phyloP scores from a whole-genome alignment of 2,113 vertebrate species.

The Tragulus kanchil region DNA sequence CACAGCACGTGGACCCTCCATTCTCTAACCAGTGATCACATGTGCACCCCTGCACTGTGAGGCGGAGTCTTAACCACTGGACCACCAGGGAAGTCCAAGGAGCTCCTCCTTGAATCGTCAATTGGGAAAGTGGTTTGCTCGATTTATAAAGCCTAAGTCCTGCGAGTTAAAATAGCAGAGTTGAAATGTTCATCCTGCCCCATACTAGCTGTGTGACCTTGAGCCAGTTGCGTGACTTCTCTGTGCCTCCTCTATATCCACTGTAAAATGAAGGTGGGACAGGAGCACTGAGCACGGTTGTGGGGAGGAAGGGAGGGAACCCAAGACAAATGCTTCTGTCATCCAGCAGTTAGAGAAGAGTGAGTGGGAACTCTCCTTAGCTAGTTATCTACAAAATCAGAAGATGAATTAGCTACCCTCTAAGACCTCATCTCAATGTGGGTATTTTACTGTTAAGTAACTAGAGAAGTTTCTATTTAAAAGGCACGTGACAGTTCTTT shows the following conservation, averaged over 20 bases:
- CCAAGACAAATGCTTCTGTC: neutral
- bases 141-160: neutral
- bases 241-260: neutral
- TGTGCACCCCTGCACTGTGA: neutral
- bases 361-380: neutral
- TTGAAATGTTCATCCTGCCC: neutral
- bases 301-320: neutral
- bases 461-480: neutral
- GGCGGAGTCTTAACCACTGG: neutral
- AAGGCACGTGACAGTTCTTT: neutral
- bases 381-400: neutral
- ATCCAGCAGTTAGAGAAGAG: neutral
- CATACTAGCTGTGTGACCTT: neutral
- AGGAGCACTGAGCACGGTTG: neutral
- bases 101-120: neutral
- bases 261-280: neutral
- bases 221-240: neutral
- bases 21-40: neutral
- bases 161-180: neutral
- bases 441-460: slow-evolving; percentile 35
- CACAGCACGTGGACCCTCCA: neutral
- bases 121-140: neutral
- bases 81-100: neutral
- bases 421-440: neutral
- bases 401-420: neutral